Conservation (phyloP, 2,888 invertebrate species). For the Actias luna region DNA sequence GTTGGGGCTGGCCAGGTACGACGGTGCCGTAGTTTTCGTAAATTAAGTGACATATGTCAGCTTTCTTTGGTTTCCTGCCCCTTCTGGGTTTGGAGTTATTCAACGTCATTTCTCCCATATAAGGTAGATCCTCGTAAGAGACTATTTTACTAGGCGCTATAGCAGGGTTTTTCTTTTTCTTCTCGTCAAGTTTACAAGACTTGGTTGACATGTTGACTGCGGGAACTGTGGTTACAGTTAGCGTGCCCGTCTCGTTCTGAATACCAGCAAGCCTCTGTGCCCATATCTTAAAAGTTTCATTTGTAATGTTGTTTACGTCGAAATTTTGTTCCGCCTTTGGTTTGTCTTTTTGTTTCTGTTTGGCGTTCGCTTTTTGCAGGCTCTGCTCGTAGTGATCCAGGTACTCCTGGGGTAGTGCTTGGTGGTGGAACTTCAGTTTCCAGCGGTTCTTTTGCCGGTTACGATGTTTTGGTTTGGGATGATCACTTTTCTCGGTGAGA, state of each 20-base stretch:
- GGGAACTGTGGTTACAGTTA: constrained; percentile 50
- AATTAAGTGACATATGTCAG: constrained; percentile 94
- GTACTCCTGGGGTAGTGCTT: constrained; percentile 89
- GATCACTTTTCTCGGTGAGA: constrained; percentile 51
- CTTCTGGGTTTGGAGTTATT: constrained; percentile 93
- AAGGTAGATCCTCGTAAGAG: constrained; percentile 92
- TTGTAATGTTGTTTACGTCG: constrained; percentile 72
- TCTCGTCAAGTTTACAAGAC: constrained; percentile 51
- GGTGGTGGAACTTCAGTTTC: constrained; percentile 91
- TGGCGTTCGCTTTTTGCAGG: constrained; percentile 78
- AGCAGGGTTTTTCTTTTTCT: constrained; percentile 64
- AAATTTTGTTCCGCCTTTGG: constrained; percentile 63
- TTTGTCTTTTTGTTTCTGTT: constrained; percentile 53
- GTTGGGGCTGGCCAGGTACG: constrained; percentile 87
- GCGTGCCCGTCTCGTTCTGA: constrained; percentile 80
- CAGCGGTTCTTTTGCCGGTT: constrained; percentile 85
- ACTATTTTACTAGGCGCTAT: constrained; percentile 78
- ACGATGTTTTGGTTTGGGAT: constrained; percentile 61
- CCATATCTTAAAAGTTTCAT: constrained; percentile 88
- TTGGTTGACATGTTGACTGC: constrained; percentile 52
- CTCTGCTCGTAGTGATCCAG: constrained; percentile 90
- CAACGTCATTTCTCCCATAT: constrained; percentile 95
- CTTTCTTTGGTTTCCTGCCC: constrained; percentile 94
- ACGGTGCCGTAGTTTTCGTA: constrained; percentile 96
- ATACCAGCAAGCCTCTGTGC: constrained; percentile 88